Percentiles rank a stretch among this genome's conserved stretches.
Evolutionary conservation across 2,113 vertebrate species (phyloP).

Genomic region (Serinus canaria): DNA sequence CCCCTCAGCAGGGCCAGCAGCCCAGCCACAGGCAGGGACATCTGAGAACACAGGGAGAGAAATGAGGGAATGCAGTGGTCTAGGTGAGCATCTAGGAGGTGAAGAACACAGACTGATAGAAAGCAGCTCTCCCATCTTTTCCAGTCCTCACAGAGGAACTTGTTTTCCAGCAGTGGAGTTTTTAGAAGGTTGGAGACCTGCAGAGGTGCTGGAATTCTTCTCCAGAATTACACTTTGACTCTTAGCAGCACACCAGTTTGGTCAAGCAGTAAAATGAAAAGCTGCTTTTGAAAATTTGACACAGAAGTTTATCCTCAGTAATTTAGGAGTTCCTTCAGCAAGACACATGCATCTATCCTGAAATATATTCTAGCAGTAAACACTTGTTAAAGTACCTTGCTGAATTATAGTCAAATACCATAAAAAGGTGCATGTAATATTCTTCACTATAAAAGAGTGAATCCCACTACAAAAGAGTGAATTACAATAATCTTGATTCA

Average conservation of each 20-base stretch:
- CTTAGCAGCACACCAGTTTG: neutral
- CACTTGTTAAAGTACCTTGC: neutral
- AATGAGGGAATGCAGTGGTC: neutral
- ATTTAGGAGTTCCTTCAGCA: neutral
- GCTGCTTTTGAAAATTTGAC: neutral
- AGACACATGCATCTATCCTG: neutral
- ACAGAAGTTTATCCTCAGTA: neutral
- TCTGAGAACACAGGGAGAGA: neutral
- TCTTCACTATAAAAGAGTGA: neutral
- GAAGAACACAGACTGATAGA: neutral
- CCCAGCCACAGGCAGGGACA: neutral
- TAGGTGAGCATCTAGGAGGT: neutral
- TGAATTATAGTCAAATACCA: neutral
- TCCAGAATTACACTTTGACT: neutral
- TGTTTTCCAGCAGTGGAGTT: neutral
- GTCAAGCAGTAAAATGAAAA: neutral
- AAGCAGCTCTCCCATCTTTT: neutral
- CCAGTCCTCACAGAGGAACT: neutral
- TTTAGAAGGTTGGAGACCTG: neutral
- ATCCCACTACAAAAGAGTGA: too few species aligned
- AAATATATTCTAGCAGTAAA: neutral
- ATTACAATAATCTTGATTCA: neutral
- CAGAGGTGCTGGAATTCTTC: neutral
- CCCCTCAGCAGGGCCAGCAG: neutral
- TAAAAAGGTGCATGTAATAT: neutral